A percentile compares a stretch with the other conserved stretches of the same genome.
Evolutionary conservation across 1,140 invertebrate genomes (phyloP).

Genomic region (Macrobrachium nipponense): DNA sequence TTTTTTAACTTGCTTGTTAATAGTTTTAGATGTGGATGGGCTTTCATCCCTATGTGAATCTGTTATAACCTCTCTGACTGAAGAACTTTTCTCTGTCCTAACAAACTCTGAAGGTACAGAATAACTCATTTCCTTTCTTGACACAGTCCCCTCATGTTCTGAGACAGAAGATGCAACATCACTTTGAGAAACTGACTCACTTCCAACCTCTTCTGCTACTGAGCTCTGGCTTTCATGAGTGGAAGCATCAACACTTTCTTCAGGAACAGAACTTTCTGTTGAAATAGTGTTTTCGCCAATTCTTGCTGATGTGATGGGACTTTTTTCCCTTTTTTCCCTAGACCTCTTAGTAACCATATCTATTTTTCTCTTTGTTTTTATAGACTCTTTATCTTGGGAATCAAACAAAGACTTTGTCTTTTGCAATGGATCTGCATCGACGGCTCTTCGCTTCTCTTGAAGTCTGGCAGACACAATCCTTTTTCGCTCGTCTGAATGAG

Average conservation of each 20-base stretch:
- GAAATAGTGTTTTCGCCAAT: constrained; percentile 1
- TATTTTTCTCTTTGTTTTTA: constrained; percentile 43
- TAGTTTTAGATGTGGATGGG: neutral
- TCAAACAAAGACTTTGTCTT: constrained; percentile 38
- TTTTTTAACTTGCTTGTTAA: no score
- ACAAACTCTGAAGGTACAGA: neutral
- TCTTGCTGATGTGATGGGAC: constrained; percentile 8
- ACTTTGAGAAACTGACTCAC: constrained; percentile 42
- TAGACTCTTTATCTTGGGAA: constrained; percentile 31
- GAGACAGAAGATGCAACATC: constrained; percentile 48
- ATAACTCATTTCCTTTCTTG: constrained; percentile 10
- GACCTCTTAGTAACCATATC: constrained; percentile 30
- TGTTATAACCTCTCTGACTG: neutral
- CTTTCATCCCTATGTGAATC: neutral
- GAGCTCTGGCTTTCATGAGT: constrained; percentile 47
- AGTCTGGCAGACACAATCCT: constrained; percentile 29
- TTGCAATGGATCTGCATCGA: constrained; percentile 30
- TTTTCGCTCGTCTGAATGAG: constrained; percentile 46
- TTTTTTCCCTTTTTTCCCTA: constrained; percentile 47
- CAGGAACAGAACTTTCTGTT: constrained; percentile 31
- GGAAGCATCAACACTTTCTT: constrained; percentile 38
- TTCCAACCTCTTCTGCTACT: constrained; percentile 40
- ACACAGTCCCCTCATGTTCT: constrained; percentile 31
- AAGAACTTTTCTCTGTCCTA: neutral
- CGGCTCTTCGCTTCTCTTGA: constrained; percentile 46